Evolutionary conservation across 2,888 invertebrate species (phyloP), one percentile per base, ranked within the genome.

Genomic region (Rhimphoctona megacephalus): DNA sequence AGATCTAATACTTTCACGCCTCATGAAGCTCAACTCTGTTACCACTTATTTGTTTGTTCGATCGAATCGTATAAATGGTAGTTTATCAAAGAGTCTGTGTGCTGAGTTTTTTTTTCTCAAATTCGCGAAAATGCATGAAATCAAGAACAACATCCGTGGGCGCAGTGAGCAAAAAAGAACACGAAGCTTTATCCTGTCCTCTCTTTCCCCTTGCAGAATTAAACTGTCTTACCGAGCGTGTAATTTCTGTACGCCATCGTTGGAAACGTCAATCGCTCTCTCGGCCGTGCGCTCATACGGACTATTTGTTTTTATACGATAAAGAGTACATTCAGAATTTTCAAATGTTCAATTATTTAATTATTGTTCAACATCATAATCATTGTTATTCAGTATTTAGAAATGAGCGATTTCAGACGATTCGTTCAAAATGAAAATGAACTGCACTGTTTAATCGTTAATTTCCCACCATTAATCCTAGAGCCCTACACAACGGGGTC

Each of bases 71-170:
- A 9, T 39, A 43, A 66, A 81, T 74, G 43, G 46, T 64, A 76
- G 66, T 85, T 81, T 52, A 46, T 43, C 43, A 36, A 77, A 77
- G 69, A 69, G 19, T 30, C 25, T 25, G 61, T 7, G 8, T 57
- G 7, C 57, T 14, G 46, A 49, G 33, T 33, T n/a, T 66, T 66
- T 52, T 39, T 39, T 39, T 9, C 22, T 54, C 66, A 72, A 85
- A 77, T 85, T 25, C 64, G 66, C 54, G 85, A 57, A 77, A 85
- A 85, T 61, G 76, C 39, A 33, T 33, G 66, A 77, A 85, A 81
- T 81, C 66, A 77, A 81, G 77, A 85, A 39, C 85, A 66, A 85
- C 81, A 81, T 85, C 85, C 85, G 73, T 57, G 78, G 77, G 67
- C 43, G 85, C 64, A 43, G 69, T 64, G 49, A 49, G 54, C 14